Conservation (phyloP, 2,888 invertebrate species). For the Scaptomyza polygonia region DNA sequence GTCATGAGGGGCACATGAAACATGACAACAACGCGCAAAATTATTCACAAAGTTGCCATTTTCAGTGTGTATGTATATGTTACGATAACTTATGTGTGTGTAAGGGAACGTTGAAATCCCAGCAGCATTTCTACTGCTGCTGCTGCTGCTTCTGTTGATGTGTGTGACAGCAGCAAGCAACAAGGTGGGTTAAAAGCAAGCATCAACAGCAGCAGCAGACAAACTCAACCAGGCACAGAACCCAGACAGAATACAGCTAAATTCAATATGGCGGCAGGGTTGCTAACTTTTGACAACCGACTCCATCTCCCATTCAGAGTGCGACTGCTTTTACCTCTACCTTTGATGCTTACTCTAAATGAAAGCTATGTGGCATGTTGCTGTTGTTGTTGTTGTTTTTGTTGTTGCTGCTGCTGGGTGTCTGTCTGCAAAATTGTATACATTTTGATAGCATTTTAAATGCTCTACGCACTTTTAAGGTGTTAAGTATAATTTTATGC, state of each 20-base stretch:
- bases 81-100: conserved; percentile 17
- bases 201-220: conserved; percentile 23
- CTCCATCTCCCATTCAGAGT: conserved; percentile 22
- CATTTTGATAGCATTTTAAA: conserved; percentile 49
- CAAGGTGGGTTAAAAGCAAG: conserved; percentile 49
- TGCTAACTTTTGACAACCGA: conserved; percentile 79
- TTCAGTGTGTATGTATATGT: conserved; percentile 10
- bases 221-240: conserved; percentile 39
- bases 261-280: conserved; percentile 74
- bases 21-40: conserved; percentile 78
- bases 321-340: conserved; percentile 23
- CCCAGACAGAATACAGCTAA: conserved; percentile 47
- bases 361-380: conserved; percentile 18
- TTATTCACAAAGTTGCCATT: conserved; percentile 79
- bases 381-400: too few species aligned
- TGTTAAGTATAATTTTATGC: conserved; percentile 8
- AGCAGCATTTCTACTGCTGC: conserved; percentile 47
- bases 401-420: conserved; percentile 19
- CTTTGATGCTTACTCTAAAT: conserved; percentile 5
- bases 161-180: conserved; percentile 66
- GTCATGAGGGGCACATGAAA: conserved; percentile 28
- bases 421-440: conserved; percentile 40
- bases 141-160: conserved; percentile 49
- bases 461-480: conserved; percentile 37
- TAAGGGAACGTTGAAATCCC: conserved; percentile 60